Evolutionary conservation across 1,140 invertebrate genomes (phyloP).

Genomic region (Acromyrmex charruanus): DNA sequence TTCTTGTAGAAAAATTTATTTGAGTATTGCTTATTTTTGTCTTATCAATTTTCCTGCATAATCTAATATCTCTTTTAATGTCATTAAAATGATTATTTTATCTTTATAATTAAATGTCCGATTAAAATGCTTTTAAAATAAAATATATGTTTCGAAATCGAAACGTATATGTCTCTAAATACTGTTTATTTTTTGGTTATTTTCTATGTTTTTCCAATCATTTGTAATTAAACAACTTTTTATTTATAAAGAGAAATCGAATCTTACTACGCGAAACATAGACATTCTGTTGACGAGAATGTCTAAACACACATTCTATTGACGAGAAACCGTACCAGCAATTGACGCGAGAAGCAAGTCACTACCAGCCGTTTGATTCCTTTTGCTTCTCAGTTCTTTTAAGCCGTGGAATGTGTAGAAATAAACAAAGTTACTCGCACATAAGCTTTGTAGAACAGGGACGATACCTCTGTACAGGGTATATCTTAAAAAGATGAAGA

Average conservation of each 20-base stretch:
- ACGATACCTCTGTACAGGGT: constrained; percentile 92
- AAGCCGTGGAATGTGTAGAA: constrained; percentile 96
- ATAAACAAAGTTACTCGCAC: constrained; percentile 96
- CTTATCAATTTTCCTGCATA: background rate
- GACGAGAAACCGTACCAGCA: constrained; percentile 87
- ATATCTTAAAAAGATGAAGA: constrained; percentile 31
- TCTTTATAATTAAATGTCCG: background rate
- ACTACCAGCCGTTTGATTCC: constrained; percentile 88
- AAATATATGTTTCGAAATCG: background rate
- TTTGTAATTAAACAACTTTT: background rate
- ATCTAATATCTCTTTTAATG: background rate
- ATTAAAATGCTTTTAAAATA: background rate
- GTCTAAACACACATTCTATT: background rate
- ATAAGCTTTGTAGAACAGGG: constrained; percentile 94
- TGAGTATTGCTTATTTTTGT: background rate
- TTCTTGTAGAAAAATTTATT: background rate
- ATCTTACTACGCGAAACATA: background rate
- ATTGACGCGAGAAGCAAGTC: constrained; percentile 93
- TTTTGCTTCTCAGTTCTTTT: constrained; percentile 87
- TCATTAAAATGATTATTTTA: background rate
- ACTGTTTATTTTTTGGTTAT: background rate
- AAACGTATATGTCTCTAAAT: background rate
- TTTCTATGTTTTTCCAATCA: background rate
- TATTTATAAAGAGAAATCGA: background rate
- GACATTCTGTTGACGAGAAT: background rate